Base-by-base conservation (phyloP, 2,888 invertebrate genomes). In the Scaeva pyrastri region DNA sequence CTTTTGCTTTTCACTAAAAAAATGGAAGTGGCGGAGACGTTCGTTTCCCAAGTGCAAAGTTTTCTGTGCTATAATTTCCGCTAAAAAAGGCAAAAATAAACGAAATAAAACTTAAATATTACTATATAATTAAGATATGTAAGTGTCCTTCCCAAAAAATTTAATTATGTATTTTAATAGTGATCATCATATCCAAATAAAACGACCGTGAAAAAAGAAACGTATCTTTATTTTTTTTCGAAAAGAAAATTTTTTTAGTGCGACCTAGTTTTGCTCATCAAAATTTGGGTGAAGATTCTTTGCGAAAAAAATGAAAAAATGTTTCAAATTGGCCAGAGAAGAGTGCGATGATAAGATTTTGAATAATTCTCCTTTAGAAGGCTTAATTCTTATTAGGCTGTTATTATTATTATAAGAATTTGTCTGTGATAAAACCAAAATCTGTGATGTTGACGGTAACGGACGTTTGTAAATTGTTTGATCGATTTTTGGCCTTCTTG, bases 11-110 rank as follows among this genome's bases (percentile, higher is more conserved):
- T 52, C 52, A 52, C 75, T 75, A 78, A 87, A 62, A 82, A 81
- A 81, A 86, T 86, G 86, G 86, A 82, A 79, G 78, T 86, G 86
- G 86, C 58, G 87, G 83, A 87, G 82, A 78, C 82, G 82, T 78
- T 78, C 86, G 86, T 78, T 87, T 82, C 73, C 81, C 85, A 81
- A 86, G 86, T 86, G 86, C 86, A 81, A 82, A 82, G 86, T 86
- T 86, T 86, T 82, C 78, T 82, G 86, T 87, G 83, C 75, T 83
- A 68, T 79, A 79, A 87, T 72, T 87, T 87, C 75, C 82, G 87
- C 74, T 87, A 79, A 83, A 78, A 66, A 68, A 50, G 19, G 23
- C 50, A 68, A 52, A 52, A 68, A 21, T 19, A 45, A 64, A 7
- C 45, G 62, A 78, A 50, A 31, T 62, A 58, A 82, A 66, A 87